Evolutionary conservation across 1,140 invertebrate species (phyloP).

Genomic region (Hormaphis cornu): DNA sequence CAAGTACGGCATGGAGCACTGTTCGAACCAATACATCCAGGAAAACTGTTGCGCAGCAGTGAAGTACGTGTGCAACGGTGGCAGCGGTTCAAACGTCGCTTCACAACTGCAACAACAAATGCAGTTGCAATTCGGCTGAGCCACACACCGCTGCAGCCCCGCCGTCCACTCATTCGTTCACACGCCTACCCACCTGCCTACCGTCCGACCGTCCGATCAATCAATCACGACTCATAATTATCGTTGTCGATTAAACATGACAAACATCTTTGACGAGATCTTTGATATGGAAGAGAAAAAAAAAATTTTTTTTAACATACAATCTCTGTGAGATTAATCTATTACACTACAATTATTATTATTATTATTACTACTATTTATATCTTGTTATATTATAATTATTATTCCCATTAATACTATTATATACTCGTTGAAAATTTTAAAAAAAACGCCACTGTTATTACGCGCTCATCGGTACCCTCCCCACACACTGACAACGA

Average conservation of each 20-base stretch:
- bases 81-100: background rate
- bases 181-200: background rate
- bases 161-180: background rate
- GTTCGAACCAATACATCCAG: constrained; percentile 35
- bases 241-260: too few relatives aligned
- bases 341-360: constrained; percentile 27
- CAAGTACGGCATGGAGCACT: constrained; percentile 35
- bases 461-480: too few relatives aligned
- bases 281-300: background rate
- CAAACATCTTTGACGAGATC: background rate
- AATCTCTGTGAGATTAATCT: constrained; percentile 27
- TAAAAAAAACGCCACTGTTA: too few relatives aligned
- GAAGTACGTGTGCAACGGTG: constrained; percentile 35
- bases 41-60: constrained; percentile 37
- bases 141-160: background rate
- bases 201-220: background rate
- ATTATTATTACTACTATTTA: background rate
- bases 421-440: background rate
- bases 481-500: too few relatives aligned
- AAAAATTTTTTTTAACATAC: background rate
- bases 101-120: background rate
- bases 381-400: background rate
- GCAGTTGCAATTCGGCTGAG: background rate
- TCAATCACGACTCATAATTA: background rate
- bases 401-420: background rate